Percentiles rank a stretch among this genome's conserved stretches.
phyloP scores from a whole-genome alignment of 2,888 invertebrate species.

The Acanthococcus lagerstroemiae region DNA sequence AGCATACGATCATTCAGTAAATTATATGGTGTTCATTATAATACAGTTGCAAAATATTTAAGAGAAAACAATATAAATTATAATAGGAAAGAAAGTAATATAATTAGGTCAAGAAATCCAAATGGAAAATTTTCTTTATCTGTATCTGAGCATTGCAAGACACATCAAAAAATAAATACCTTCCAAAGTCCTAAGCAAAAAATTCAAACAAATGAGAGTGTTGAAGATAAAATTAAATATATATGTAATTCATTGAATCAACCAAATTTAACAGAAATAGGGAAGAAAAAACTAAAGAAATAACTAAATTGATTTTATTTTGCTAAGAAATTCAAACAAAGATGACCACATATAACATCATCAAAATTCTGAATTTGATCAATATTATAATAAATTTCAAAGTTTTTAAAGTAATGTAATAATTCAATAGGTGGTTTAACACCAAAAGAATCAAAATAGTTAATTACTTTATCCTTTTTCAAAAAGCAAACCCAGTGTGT shows the following conservation, averaged over 20 bases:
- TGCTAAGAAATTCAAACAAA: not conserved
- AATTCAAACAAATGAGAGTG: not conserved
- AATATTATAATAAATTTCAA: not conserved
- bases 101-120: not conserved
- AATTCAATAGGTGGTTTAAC: slow-evolving; percentile 20
- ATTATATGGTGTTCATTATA: not conserved
- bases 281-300: not conserved
- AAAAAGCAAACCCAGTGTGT: slow-evolving; percentile 24
- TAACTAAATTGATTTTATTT: not conserved
- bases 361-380: slow-evolving; percentile 5
- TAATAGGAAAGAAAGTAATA: not conserved
- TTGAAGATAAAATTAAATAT: too few species aligned
- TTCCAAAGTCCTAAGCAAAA: not conserved
- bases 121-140: not conserved
- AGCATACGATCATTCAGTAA: too few species aligned
- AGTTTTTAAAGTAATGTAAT: not conserved
- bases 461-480: slow-evolving; percentile 13
- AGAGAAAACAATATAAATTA: not conserved
- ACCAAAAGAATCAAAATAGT: slow-evolving; percentile 22
- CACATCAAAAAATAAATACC: not conserved
- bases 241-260: too few species aligned
- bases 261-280: too few species aligned
- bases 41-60: too few species aligned
- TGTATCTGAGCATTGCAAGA: not conserved
- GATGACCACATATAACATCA: slow-evolving; percentile 3